phyloP scores from a whole-genome alignment of 1,140 invertebrate species.

The Sipha flava region DNA sequence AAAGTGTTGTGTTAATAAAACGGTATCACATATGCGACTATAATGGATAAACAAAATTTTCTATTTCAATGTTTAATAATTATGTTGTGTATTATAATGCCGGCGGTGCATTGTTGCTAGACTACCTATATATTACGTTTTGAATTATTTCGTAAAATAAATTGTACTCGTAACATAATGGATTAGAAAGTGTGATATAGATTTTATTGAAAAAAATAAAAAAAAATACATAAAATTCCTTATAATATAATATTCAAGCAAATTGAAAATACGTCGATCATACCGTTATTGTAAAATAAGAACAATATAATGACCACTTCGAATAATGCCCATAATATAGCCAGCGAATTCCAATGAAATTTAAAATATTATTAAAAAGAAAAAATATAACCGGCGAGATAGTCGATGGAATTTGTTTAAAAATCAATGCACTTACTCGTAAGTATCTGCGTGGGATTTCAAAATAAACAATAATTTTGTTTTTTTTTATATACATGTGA shows the following conservation, averaged over 20 bases:
- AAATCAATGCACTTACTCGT: no score
- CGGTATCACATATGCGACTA: neutral
- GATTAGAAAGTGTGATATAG: neutral
- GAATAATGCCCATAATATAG: neutral
- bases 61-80: neutral
- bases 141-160: neutral
- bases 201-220: neutral
- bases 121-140: neutral
- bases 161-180: neutral
- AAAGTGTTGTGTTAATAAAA: neutral
- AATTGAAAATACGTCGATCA: neutral
- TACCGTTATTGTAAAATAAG: neutral
- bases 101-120: neutral
- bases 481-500: no score
- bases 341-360: neutral
- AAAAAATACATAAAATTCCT: neutral
- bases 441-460: no score
- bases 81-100: neutral
- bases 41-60: neutral
- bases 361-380: neutral
- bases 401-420: no score
- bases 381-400: neutral
- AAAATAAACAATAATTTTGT: no score
- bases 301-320: neutral
- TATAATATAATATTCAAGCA: neutral